Evolutionary conservation across 2,113 vertebrate genomes (phyloP).

Genomic region (Serinus canaria): DNA sequence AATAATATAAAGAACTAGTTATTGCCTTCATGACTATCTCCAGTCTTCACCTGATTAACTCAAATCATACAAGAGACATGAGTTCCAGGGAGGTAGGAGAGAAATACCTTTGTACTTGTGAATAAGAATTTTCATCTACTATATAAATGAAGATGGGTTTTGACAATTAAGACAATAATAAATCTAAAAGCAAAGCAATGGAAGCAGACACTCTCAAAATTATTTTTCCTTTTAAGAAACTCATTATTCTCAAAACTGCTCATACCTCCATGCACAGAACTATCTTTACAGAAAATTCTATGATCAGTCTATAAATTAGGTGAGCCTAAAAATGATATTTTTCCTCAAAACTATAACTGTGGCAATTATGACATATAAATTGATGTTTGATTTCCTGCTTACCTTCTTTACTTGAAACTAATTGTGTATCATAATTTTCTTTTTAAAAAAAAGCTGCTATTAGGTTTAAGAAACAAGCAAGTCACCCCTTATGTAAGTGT

Average conservation of each 20-base stretch:
- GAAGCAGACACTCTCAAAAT: background rate
- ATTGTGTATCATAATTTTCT: background rate
- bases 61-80: background rate
- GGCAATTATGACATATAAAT: background rate
- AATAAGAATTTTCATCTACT: background rate
- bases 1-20: background rate
- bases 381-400: background rate
- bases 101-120: background rate
- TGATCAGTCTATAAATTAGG: background rate
- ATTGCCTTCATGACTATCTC: background rate
- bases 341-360: background rate
- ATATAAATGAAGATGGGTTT: background rate
- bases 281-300: background rate
- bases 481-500: background rate
- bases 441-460: background rate
- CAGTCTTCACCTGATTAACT: background rate
- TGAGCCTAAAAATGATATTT: background rate
- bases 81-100: background rate
- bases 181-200: background rate
- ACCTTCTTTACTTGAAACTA: background rate
- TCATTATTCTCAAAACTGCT: background rate
- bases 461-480: background rate
- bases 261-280: background rate
- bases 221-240: background rate
- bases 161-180: background rate